phyloP scores from a whole-genome alignment of 1,140 invertebrate species.

The Periplaneta americana region DNA sequence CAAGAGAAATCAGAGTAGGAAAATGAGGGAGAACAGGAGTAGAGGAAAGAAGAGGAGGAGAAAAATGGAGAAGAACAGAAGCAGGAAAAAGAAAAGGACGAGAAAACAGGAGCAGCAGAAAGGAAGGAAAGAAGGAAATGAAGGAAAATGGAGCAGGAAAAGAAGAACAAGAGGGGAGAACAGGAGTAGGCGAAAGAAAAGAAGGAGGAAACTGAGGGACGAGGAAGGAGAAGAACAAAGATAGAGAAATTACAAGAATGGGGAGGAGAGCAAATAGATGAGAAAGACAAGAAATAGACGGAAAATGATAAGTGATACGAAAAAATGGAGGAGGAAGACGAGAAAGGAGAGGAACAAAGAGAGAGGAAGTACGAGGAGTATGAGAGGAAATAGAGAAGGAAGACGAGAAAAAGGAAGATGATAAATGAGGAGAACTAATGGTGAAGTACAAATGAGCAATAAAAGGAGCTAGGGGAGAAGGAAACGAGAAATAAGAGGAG shows the following conservation, averaged over 20 bases:
- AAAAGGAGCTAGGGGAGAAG: too few relatives aligned
- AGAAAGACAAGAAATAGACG: neutral
- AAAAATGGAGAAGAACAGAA: neutral
- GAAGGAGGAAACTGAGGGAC: neutral
- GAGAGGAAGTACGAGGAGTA: too few relatives aligned
- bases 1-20: neutral
- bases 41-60: neutral
- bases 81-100: neutral
- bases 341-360: too few relatives aligned
- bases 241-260: too few relatives aligned
- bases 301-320: too few relatives aligned
- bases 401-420: too few relatives aligned
- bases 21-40: neutral
- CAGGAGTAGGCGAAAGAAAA: neutral
- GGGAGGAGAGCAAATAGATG: too few relatives aligned
- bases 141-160: neutral
- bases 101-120: neutral
- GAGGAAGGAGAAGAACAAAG: neutral
- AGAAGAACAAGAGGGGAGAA: neutral
- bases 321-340: too few relatives aligned
- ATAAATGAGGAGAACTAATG: too few relatives aligned
- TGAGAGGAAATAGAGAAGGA: too few relatives aligned
- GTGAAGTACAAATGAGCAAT: too few relatives aligned
- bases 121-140: neutral
- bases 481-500: too few relatives aligned